phyloP scores from a whole-genome alignment of 2,888 invertebrate species.

The Incurvaria masculella region DNA sequence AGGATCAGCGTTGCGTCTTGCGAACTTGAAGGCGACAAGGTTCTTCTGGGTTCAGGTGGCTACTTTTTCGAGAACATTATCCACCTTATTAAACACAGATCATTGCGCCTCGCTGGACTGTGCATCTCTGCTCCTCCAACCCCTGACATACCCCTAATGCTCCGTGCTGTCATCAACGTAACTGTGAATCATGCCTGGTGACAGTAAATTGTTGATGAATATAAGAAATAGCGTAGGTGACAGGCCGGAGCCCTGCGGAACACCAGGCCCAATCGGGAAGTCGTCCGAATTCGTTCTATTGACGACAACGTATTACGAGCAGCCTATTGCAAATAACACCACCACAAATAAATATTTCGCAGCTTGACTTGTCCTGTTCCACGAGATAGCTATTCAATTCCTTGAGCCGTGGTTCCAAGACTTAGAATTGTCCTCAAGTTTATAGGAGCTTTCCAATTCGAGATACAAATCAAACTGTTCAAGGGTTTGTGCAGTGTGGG shows the following conservation, averaged over 20 bases:
- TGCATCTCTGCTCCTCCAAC: not conserved
- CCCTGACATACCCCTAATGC: not conserved
- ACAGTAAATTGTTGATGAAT: constrained; percentile 1
- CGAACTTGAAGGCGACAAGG: not conserved
- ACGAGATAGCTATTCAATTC: too few species aligned
- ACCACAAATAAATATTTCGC: too few species aligned
- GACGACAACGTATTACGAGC: too few species aligned
- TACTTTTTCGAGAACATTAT: not conserved
- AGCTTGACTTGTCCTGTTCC: too few species aligned
- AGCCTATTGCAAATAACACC: too few species aligned
- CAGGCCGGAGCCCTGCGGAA: constrained; percentile 2
- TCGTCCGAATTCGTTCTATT: too few species aligned
- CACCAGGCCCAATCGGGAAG: not conserved
- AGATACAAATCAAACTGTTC: too few species aligned
- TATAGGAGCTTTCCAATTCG: too few species aligned
- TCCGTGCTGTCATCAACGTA: constrained; percentile 1
- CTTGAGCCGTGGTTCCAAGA: too few species aligned
- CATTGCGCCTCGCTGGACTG: not conserved
- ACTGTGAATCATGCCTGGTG: not conserved
- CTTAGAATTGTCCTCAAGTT: too few species aligned
- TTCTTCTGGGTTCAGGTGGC: not conserved
- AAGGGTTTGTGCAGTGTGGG: too few species aligned
- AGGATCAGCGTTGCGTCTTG: not conserved
- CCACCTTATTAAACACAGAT: not conserved
- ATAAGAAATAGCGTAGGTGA: not conserved